Base-by-base conservation (phyloP, 92 coral and sea anemone genomes). In the Porites divaricata region DNA sequence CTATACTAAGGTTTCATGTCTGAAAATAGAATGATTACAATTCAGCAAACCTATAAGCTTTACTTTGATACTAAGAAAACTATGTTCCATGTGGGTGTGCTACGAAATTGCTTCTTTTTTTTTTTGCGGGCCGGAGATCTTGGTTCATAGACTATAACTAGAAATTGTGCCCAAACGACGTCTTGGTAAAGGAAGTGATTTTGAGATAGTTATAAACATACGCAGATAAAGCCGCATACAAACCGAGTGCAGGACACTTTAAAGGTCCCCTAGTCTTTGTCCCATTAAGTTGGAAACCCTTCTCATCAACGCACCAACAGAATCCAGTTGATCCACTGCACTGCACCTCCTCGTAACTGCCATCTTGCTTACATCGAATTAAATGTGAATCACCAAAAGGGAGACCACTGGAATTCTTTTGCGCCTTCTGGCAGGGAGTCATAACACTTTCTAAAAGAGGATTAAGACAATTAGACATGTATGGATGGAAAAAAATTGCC, bases 281-380 rank as follows among this genome's bases (percentile, higher is more conserved):
- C 16, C 93, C 90, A 2, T 64, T 51, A 73, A 91, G 85, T 74
- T 91, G 92, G 22, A 74, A 62, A 9, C 97, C 97, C 72, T 79
- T 63, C 72, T 79, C 63, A 66, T 93, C 84, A 9, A 93, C 97
- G 71, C 97, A 93, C 97, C 97, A 93, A 70, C 97, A 93, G 72
- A 72, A 79, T 6, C 94, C 97, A 20, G 95, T 88, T 56, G 82
- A 83, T 49, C 94, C 91, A 52, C 91, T 89, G 56, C 97, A 93
- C 80, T 93, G 97, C 54, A 91, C 90, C 53, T 75, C 90, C 64
- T 93, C 93, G 79, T 91, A 89, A 48, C 87, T 85, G 4, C 95
- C 97, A 63, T 91, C 92, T 65, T 87, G 89, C 73, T 89, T 91
- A 67, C 97, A 93, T 6, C 78, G 92, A 41, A 93, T 86, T 17